Evolutionary conservation across 2,797 vertebrate species (phyloP).

Genomic region (Discoglossus pictus): DNA sequence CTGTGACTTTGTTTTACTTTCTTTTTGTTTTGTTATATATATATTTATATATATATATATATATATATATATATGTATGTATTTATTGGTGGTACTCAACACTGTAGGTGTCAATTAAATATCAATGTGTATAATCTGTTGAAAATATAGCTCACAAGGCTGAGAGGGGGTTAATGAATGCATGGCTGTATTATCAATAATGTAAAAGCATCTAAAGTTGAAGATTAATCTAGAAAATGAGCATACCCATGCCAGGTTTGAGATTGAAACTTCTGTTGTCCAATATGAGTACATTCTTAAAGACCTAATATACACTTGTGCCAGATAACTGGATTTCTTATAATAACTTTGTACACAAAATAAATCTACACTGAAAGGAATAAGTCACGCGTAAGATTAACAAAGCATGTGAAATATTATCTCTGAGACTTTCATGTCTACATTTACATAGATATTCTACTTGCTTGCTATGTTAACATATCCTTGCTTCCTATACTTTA

Average conservation of each 20-base stretch:
- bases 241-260: constrained; percentile 5
- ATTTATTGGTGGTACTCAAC: no score
- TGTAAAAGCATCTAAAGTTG: constrained; percentile 11
- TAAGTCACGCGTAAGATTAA: constrained; percentile 17
- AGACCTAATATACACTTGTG: neutral
- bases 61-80: no score
- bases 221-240: constrained; percentile 11
- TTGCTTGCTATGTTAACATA: constrained; percentile 1
- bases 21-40: no score
- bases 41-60: no score
- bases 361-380: constrained; percentile 13
- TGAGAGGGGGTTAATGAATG: constrained; percentile 1
- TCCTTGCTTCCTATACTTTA: neutral
- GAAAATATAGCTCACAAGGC: neutral
- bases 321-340: constrained; percentile 3
- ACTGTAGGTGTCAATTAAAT: no score
- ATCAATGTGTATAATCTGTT: neutral
- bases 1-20: no score
- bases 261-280: constrained; percentile 7
- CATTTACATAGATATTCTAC: neutral
- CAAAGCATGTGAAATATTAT: neutral
- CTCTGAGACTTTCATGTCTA: neutral
- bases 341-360: constrained; percentile 20
- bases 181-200: neutral
- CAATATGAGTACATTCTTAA: constrained; percentile 14